These are phyloP conservation scores for Glyphotaelius pellucidus DNA, from an alignment of 2,888 invertebrate species.

Conservation along the genomic window DNA sequence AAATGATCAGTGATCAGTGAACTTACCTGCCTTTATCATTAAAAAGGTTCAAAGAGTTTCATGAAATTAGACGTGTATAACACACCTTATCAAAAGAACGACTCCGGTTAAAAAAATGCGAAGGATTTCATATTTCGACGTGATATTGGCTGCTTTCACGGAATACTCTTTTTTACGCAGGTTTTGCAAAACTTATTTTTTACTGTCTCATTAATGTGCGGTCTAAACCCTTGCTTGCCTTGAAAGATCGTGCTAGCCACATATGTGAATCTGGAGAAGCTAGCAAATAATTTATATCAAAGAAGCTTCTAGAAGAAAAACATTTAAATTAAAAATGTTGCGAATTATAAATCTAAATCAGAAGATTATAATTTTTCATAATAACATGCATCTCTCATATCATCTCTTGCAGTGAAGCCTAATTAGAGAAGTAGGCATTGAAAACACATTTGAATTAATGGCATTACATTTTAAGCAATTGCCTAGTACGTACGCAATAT, in stretches of 20 bases:
- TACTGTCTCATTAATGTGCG: background rate
- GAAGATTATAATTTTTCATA: background rate
- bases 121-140: background rate
- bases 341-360: background rate
- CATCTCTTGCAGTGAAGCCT: background rate
- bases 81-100: background rate
- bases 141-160: background rate
- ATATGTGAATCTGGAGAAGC: background rate
- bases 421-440: background rate
- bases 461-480: background rate
- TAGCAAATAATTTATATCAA: background rate
- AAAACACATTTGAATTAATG: background rate
- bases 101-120: background rate
- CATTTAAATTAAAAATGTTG: background rate
- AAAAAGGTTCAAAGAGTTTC: too few species aligned
- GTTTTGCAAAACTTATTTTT: background rate
- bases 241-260: conserved; percentile 15
- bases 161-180: background rate
- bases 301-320: background rate
- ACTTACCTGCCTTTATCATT: too few species aligned
- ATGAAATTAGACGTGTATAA: background rate
- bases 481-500: too few species aligned
- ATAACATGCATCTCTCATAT: background rate
- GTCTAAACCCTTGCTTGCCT: conserved; percentile 32
- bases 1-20: too few species aligned